A percentile compares a stretch with the other conserved stretches of the same genome.
phyloP scores from a whole-genome alignment of 2,113 vertebrate genomes.

The Pterocles orientalis region DNA sequence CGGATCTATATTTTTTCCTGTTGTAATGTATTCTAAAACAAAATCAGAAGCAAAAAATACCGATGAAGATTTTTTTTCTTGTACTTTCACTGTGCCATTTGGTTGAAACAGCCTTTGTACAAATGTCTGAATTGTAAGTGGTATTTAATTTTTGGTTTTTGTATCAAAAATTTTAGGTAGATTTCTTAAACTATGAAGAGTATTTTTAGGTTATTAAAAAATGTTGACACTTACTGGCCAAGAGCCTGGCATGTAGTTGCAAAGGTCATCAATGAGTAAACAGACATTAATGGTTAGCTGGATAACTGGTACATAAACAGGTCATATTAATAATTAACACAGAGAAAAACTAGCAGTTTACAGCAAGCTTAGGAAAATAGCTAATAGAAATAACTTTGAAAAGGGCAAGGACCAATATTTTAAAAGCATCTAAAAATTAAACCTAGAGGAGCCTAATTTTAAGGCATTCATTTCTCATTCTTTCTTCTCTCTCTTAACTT shows the following conservation, averaged over 20 bases:
- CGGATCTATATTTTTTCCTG: neutral
- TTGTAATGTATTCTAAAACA: neutral
- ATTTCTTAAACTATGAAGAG: slow-evolving; percentile 14
- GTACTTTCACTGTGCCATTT: neutral
- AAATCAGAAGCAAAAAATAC: neutral
- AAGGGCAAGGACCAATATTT: slow-evolving; percentile 77
- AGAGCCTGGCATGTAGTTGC: slow-evolving; percentile 83
- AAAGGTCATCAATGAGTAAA: slow-evolving; percentile 97
- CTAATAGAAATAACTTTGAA: slow-evolving; percentile 73
- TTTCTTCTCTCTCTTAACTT: neutral
- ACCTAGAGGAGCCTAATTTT: slow-evolving; percentile 61
- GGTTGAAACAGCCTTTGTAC: neutral
- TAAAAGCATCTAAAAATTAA: slow-evolving; percentile 76
- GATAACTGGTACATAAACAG: slow-evolving; percentile 91
- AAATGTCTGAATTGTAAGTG: neutral
- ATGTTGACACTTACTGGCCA: slow-evolving; percentile 86
- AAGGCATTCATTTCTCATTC: slow-evolving; percentile 26
- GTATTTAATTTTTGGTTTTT: neutral
- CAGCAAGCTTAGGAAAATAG: slow-evolving; percentile 70
- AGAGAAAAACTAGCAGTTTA: slow-evolving; percentile 71
- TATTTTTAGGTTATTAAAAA: slow-evolving; percentile 55
- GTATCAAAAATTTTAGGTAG: neutral
- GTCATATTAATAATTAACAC: slow-evolving; percentile 98
- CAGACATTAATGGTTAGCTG: slow-evolving; percentile 99
- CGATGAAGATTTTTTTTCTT: neutral